Conservation (phyloP, 2,888 invertebrate species). For the Lithosia quadra region DNA sequence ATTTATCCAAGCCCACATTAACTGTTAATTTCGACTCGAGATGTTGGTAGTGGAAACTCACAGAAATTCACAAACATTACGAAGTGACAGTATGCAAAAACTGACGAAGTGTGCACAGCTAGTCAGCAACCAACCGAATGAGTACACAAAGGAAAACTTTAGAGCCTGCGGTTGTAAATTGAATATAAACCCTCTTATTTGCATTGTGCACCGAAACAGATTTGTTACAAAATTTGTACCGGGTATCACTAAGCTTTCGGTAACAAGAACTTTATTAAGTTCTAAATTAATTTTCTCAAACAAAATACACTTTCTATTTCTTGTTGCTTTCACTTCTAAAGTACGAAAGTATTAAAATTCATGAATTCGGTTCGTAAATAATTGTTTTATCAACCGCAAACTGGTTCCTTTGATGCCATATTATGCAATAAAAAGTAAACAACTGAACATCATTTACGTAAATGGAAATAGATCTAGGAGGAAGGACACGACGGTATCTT, state of each 20-base stretch:
- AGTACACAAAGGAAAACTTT: constrained; percentile 64
- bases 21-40: not conserved
- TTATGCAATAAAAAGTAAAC: constrained; percentile 20
- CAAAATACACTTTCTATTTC: constrained; percentile 19
- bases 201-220: constrained; percentile 58
- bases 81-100: constrained; percentile 55
- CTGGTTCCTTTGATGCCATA: constrained; percentile 26
- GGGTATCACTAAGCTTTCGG: constrained; percentile 36
- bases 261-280: constrained; percentile 26
- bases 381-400: not conserved
- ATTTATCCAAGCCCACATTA: too few relatives aligned
- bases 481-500: too few relatives aligned
- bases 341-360: constrained; percentile 9
- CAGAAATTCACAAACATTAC: constrained; percentile 40
- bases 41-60: not conserved
- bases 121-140: constrained; percentile 55
- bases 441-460: constrained; percentile 8
- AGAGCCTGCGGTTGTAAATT: constrained; percentile 64
- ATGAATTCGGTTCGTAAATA: not conserved
- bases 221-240: constrained; percentile 52
- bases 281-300: constrained; percentile 41
- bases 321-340: constrained; percentile 21
- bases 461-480: constrained; percentile 4
- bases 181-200: constrained; percentile 72
- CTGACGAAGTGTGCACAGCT: constrained; percentile 55